phyloP scores from a whole-genome alignment of 2,888 invertebrate genomes.

The Synanthedon andrenaeformis region DNA sequence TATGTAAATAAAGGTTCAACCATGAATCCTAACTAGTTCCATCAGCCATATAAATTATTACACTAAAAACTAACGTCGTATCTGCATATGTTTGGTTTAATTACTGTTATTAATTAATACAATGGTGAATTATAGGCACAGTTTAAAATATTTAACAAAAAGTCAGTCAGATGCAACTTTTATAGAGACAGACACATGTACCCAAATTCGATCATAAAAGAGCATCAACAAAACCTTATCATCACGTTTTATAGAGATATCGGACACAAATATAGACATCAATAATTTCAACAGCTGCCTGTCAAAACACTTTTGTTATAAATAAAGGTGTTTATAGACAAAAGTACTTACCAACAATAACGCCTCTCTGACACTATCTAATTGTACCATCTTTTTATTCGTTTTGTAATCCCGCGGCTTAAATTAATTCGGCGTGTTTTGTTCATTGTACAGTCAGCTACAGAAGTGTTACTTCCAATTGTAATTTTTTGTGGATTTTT shows the following conservation, averaged over 20 bases:
- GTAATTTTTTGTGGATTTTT: no score
- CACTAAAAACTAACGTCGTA: no score
- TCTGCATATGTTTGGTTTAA: no score
- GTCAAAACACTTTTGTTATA: conserved; percentile 56
- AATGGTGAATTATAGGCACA: no score
- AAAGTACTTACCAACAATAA: conserved; percentile 29
- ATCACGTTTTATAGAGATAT: neutral
- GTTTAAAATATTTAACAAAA: no score
- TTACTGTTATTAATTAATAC: no score
- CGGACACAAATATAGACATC: conserved; percentile 33
- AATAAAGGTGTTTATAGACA: conserved; percentile 62
- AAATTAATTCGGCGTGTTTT: conserved; percentile 17
- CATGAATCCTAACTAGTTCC: no score
- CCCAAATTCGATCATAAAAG: no score
- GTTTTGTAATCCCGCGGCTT: conserved; percentile 33
- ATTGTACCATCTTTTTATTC: conserved; percentile 56
- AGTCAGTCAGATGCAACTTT: no score
- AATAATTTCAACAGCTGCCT: conserved; percentile 41
- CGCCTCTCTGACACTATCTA: conserved; percentile 38
- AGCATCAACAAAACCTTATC: neutral
- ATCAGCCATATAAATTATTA: no score
- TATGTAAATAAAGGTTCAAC: no score
- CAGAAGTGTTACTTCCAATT: conserved; percentile 15
- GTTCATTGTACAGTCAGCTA: conserved; percentile 10
- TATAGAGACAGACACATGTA: no score